A percentile compares a stretch with the other conserved stretches of the same genome.
phyloP scores from a whole-genome alignment of 2,113 vertebrate species.

The Haplochromis burtoni region DNA sequence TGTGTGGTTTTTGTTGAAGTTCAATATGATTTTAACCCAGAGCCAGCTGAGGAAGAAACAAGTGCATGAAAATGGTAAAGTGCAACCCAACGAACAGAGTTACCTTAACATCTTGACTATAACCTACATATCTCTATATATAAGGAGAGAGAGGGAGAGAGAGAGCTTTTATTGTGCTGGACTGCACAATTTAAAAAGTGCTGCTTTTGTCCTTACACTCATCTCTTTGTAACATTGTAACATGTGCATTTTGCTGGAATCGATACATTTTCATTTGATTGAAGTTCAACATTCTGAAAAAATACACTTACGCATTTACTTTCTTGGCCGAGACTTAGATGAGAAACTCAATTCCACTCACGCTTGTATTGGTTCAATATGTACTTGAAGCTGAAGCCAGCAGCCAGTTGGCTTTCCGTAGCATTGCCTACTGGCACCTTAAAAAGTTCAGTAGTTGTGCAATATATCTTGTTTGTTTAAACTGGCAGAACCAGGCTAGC shows the following conservation, averaged over 20 bases:
- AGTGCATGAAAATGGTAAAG: not conserved
- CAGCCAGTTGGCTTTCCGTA: not conserved
- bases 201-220: not conserved
- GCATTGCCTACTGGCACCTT: not conserved
- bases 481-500: not conserved
- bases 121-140: not conserved
- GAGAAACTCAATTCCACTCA: not conserved
- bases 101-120: not conserved
- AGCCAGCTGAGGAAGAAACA: not conserved
- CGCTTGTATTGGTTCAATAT: not conserved
- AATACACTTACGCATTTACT: not conserved
- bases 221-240: not conserved
- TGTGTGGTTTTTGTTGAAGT: not conserved
- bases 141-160: accelerated
- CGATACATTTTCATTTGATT: not conserved
- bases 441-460: not conserved
- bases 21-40: not conserved
- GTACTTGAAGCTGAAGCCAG: not conserved
- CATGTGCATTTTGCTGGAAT: not conserved
- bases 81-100: not conserved
- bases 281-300: not conserved
- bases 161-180: not conserved
- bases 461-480: not conserved
- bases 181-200: not conserved
- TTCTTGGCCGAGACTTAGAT: not conserved